Base-by-base conservation (phyloP, 1,140 invertebrate genomes). In the Heliconius congener region DNA sequence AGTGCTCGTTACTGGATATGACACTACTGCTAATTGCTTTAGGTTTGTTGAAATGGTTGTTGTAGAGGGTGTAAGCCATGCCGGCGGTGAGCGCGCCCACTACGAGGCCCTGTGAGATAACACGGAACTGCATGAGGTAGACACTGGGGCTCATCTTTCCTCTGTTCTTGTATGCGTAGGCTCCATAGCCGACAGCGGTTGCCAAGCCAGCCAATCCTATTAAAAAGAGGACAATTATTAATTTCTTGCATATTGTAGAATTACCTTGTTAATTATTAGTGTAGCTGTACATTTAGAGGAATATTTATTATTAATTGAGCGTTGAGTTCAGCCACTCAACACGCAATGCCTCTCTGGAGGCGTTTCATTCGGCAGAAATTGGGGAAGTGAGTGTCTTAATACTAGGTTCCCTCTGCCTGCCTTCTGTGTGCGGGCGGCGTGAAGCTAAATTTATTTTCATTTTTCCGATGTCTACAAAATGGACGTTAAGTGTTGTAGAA, bases 71-170 rank as follows among this genome's bases (percentile, higher is more conserved):
- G 83, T 96, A 97, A 2, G 90, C 85, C 85, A 98, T 95, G 85
- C 97, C 98, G 13, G 96, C 79, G 8, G 96, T 96, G 74, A 98
- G 90, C 30, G 96, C 95, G 18, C 96, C 97, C 52, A 98, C 96
- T 1, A 97, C 97, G 30, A 96, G 95, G 34, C 97, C 96, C 91
- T 99, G 98, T 0, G 98, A 97, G 34, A 96, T 96, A 19, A 99
- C 97, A 93, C 98, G 95, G 70, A 98, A 95, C 84, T 98, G 97
- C 96, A 98, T 97, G 27, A 98, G 93, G 88, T 97, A 99, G 1
- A 98, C 95, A 71, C 97, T 98, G 8, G 97, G 96, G 80, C 97
- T 97, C 96, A 98, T 97, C 3, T 93, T 94, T 3, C 96, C 97
- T 55, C 96, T 95, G 80, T 96, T 95, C 88, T 96, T 97, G 91